Conservation (phyloP, 2,888 invertebrate species). For the Eilema depressum region DNA sequence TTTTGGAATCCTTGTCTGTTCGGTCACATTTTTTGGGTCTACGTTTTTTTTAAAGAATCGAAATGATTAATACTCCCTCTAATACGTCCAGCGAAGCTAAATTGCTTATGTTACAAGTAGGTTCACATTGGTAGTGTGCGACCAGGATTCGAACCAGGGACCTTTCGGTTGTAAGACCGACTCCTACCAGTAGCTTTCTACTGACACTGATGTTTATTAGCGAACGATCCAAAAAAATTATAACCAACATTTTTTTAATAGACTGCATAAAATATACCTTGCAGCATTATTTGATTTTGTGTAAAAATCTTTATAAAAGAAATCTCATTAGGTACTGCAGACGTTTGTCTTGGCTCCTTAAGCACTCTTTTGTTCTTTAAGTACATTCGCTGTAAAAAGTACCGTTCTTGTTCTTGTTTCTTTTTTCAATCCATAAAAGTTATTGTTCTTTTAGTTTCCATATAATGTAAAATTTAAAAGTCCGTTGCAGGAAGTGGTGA, state of each 20-base stretch:
- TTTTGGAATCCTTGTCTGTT: too few relatives aligned
- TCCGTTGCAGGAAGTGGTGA: neutral
- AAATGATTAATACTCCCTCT: too few relatives aligned
- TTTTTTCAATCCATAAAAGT: neutral
- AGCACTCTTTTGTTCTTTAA: conserved; percentile 27
- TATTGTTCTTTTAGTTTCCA: neutral
- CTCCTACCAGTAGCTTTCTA: too few relatives aligned
- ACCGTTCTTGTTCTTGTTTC: neutral
- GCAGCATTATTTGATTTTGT: neutral
- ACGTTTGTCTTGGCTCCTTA: conserved; percentile 23
- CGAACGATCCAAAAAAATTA: too few relatives aligned
- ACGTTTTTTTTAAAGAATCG: too few relatives aligned
- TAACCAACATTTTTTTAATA: neutral
- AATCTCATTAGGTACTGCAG: conserved; percentile 26
- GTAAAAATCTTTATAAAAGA: neutral
- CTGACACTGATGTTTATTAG: too few relatives aligned
- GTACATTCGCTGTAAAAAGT: conserved; percentile 23
- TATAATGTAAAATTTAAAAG: neutral
- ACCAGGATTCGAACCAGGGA: too few relatives aligned
- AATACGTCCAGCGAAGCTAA: too few relatives aligned
- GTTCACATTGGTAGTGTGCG: too few relatives aligned
- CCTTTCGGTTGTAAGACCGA: too few relatives aligned
- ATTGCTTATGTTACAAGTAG: too few relatives aligned
- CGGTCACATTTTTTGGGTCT: too few relatives aligned
- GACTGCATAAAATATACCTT: neutral